Conservation (phyloP, 2,113 vertebrate genomes). For the Aythya baeri region DNA sequence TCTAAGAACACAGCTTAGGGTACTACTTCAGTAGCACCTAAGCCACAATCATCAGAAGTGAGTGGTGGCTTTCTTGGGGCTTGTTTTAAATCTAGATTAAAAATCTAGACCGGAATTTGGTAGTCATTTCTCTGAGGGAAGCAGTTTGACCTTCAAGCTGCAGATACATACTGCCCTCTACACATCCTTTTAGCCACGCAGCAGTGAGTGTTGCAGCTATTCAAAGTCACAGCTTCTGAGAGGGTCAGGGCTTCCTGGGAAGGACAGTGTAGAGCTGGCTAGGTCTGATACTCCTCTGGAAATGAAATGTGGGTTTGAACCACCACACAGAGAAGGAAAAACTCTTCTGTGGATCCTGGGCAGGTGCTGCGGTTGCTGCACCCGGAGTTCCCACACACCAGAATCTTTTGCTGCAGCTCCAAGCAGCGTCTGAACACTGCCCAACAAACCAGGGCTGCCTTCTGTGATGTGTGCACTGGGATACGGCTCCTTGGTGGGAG, state of each 20-base stretch:
- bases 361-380: background rate
- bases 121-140: background rate
- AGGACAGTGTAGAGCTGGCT: background rate
- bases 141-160: background rate
- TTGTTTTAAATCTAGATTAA: background rate
- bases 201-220: background rate
- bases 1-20: background rate
- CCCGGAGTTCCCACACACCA: no score
- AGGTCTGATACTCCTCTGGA: background rate
- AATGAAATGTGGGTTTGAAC: background rate
- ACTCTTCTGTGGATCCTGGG: background rate
- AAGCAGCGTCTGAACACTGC: background rate
- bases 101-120: background rate
- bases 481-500: no score
- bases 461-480: background rate
- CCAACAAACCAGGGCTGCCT: background rate
- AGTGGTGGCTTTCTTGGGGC: no score
- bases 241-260: background rate
- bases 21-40: background rate
- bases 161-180: background rate
- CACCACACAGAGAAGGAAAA: background rate
- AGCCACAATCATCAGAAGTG: background rate
- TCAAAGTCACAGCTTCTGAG: background rate
- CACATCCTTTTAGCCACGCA: background rate
- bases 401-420: background rate